Conservation (phyloP, 2,888 invertebrate genomes). For the Torymus aiolomorphi region DNA sequence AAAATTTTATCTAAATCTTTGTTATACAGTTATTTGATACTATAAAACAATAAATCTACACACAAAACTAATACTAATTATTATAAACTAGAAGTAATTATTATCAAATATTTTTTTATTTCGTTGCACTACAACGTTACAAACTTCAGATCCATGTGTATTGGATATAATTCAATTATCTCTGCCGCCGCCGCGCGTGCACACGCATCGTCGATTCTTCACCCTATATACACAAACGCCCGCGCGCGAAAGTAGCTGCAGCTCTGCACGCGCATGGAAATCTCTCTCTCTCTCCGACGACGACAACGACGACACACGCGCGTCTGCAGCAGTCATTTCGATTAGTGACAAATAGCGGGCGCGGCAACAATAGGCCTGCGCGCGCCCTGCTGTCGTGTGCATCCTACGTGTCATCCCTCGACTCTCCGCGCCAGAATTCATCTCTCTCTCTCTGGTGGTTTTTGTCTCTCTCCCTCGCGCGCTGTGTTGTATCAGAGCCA, state of each 20-base stretch:
- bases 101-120: no score
- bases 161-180: constrained; percentile 39
- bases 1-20: no score
- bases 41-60: no score
- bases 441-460: constrained; percentile 29
- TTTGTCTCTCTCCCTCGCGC: constrained; percentile 37
- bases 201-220: no score
- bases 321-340: constrained; percentile 53
- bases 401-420: constrained; percentile 35
- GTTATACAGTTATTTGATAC: no score
- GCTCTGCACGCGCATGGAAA: no score
- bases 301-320: not conserved
- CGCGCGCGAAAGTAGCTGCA: not conserved
- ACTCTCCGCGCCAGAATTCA: not conserved
- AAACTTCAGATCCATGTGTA: no score
- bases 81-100: no score
- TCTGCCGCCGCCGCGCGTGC: not conserved
- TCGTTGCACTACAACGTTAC: no score
- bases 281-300: no score
- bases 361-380: constrained; percentile 45
- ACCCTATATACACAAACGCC: not conserved
- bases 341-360: constrained; percentile 54
- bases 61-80: no score
- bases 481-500: constrained; percentile 21
- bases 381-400: constrained; percentile 44